Evolutionary conservation across 2,888 invertebrate species (phyloP), one percentile per base, ranked within the genome.

Genomic region (Plagodis dolabraria): DNA sequence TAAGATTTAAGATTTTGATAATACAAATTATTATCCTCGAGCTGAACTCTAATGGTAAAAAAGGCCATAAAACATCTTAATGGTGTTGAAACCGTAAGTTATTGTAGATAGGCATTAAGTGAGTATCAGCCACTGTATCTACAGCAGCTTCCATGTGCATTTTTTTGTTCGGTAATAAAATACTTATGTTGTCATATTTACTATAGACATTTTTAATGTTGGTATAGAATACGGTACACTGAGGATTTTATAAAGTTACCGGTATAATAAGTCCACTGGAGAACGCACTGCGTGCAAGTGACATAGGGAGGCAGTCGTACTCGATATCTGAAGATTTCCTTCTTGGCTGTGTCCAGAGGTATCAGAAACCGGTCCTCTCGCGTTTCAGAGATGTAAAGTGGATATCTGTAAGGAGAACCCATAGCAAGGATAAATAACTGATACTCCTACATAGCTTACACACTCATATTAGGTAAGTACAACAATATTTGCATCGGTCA

Each of bases 221-320:
- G 22, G 22, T 22, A n/a, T n/a, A n/a, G n/a, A n/a, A n/a, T n/a
- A n/a, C n/a, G n/a, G n/a, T n/a, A 4, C 4, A 22, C 22, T 22
- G 1, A 22, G 22, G 22, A 22, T 22, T 22, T 2, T 2, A 22
- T 22, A 22, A 22, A 1, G 22, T 71, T 64, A 94, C 97, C 96
- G 58, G 98, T 97, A 71, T 96, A 96, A 83, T 98, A 98, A 58
- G 96, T 97, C 98, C 98, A 98, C 80, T 98, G 98, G n/a, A 98
- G 82, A 5, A 98, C 97, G 77, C 98, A 98, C 74, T 97, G 97
- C 0, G 96, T 95, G 76, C 98, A 98, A 0, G 97, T 97, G 4
- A 98, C 84, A 74, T 96, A 97, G 0, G 96, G 93, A 0, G 98
- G 98, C 51, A 98, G 89, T 5, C 95, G 94, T 0, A 98, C 96